Evolutionary conservation across 2,888 invertebrate species (phyloP).

Genomic region (Emesis russula): DNA sequence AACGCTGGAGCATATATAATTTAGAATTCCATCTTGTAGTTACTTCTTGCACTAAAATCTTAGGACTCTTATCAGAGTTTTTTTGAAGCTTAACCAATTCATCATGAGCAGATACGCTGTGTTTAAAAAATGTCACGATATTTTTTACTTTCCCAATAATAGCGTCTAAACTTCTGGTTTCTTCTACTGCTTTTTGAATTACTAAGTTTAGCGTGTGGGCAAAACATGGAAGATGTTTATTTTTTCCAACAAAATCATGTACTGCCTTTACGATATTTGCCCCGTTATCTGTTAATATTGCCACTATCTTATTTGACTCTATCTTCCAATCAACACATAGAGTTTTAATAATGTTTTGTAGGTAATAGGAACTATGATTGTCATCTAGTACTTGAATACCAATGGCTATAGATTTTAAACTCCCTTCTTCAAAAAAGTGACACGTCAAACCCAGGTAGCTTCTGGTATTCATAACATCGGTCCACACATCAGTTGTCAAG

Average conservation of each 20-base stretch:
- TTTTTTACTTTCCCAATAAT: constrained; percentile 16
- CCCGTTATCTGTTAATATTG: constrained; percentile 11
- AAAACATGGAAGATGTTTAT: constrained; percentile 7
- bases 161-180: constrained; percentile 3
- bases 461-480: constrained; percentile 10
- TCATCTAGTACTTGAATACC: constrained; percentile 16
- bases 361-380: constrained; percentile 12
- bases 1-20: constrained; percentile 26
- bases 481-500: constrained; percentile 2
- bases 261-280: constrained; percentile 13
- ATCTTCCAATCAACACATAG: constrained; percentile 5
- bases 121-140: constrained; percentile 14
- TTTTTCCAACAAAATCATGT: constrained; percentile 16
- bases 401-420: constrained; percentile 13
- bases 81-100: constrained; percentile 6
- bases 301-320: constrained; percentile 3
- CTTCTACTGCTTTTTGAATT: constrained; percentile 6
- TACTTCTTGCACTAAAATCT: constrained; percentile 9
- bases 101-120: constrained; percentile 10
- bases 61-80: constrained; percentile 7
- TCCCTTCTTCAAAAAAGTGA: constrained; percentile 7
- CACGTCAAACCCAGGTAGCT: neutral
- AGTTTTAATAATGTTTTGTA: constrained; percentile 10
- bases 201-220: constrained; percentile 4
- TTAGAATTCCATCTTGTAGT: constrained; percentile 16